Evolutionary conservation across 2,797 vertebrate genomes (phyloP), one percentile per base, ranked within the genome.

Genomic region (Varecia variegata): DNA sequence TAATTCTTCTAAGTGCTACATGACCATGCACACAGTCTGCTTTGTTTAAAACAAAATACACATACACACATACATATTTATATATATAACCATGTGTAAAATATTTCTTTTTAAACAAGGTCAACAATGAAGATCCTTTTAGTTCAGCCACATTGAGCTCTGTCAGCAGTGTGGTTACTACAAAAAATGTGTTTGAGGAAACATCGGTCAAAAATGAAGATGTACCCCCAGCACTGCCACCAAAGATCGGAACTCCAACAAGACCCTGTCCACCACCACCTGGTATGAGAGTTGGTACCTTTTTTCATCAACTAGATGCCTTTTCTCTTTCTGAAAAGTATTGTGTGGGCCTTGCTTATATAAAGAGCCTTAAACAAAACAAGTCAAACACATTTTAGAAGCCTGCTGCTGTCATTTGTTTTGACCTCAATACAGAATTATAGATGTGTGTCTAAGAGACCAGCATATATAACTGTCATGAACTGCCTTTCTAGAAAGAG

Each of bases 251-350:
- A 97, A 99, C 99, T 10, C 99, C 99, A 91, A 99, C 99, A 23
- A 98, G 99, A 98, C 99, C 99, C 30, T 99, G 99, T 77, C 99
- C 99, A 35, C 99, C 99, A 43, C 99, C 99, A 84, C 99, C 99
- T 98, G 99, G 99, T 99, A 98, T 98, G 98, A 96, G 81, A 92
- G 18, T 40, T 85, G 50, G 17, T 77, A 32, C 60, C 23, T 96
- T 92, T 88, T 32, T 94, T 76, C 93, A 56, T 88, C 90, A 96
- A 13, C 45, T 74, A 25, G 52, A 58, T 90, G 62, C 5, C 13
- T 82, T 84, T 92, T 88, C 47, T 65, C 30, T 88, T 85, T 54
- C 54, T 60, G 56, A 92, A 65, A 73, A 95, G 74, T 83, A 25
- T 74, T 71, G 6, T 81, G 23, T 30, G 13, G 43, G 13, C 18